These are phyloP conservation scores for Prietella phreatophila DNA, from an alignment of 2,113 vertebrate genomes.

Conservation along the genomic window DNA sequence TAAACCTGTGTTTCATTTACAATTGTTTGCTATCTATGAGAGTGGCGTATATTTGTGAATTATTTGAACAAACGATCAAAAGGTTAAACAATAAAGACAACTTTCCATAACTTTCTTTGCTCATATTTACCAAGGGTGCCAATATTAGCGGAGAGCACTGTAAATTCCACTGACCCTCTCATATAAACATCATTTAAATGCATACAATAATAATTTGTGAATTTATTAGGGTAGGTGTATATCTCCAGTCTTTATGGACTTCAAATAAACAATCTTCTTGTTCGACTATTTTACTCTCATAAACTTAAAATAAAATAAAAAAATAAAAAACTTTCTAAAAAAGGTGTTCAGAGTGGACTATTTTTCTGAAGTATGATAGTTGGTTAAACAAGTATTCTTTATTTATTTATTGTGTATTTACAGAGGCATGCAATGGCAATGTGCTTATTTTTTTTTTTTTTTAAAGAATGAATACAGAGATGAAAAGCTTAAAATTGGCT, in stretches of 20 bases:
- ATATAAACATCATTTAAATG: background rate
- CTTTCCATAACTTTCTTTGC: no score
- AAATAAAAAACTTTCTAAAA: background rate
- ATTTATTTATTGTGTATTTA: background rate
- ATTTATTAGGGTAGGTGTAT: background rate
- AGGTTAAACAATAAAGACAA: no score
- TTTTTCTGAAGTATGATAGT: background rate
- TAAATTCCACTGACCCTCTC: background rate
- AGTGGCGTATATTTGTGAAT: no score
- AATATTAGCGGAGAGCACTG: no score
- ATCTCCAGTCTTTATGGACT: background rate
- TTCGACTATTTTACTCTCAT: background rate
- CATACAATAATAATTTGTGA: background rate
- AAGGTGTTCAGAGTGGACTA: background rate
- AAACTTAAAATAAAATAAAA: background rate
- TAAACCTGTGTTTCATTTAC: no score
- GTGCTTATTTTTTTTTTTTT: background rate
- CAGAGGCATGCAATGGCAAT: background rate
- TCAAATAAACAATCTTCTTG: background rate
- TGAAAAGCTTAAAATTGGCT: background rate
- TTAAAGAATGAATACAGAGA: background rate
- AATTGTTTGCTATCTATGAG: no score
- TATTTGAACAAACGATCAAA: no score
- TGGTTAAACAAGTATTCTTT: background rate
- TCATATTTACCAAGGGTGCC: no score